Percentiles rank a stretch among this genome's conserved stretches.
phyloP scores from a whole-genome alignment of 30 jellyfish, hydroid and myxozoan genomes.

The Hydra vulgaris region DNA sequence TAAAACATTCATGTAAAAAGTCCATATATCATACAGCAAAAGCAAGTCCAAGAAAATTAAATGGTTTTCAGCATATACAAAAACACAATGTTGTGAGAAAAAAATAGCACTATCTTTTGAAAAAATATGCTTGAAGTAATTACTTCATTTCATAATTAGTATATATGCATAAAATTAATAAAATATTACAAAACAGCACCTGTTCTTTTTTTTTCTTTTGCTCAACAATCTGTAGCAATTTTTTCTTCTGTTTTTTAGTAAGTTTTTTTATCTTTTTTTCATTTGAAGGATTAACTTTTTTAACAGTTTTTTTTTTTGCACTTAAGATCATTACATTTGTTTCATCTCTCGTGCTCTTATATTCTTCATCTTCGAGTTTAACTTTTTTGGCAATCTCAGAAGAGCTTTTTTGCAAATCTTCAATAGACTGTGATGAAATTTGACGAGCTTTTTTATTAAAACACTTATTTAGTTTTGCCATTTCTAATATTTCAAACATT shows the following conservation, averaged over 20 bases:
- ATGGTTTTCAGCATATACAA: no score
- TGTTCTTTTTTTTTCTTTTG: conserved; percentile 52
- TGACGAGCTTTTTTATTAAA: conserved; percentile 36
- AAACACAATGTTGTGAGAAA: no score
- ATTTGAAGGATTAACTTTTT: neutral
- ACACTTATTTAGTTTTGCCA: conserved; percentile 30
- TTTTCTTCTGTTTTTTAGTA: conserved; percentile 57
- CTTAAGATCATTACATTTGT: conserved; percentile 17
- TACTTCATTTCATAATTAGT: no score
- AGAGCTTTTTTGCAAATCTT: neutral
- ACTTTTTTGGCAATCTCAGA: neutral
- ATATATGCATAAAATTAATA: no score
- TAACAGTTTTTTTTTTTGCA: neutral
- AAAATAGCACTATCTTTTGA: no score
- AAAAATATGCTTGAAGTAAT: no score
- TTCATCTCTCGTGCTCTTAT: conserved; percentile 12
- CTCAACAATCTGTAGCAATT: conserved; percentile 42
- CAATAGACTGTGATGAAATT: neutral
- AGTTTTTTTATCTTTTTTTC: conserved; percentile 15
- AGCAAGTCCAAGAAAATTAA: no score
- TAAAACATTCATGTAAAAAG: no score
- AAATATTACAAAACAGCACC: conserved; percentile 22
- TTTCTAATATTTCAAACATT: neutral
- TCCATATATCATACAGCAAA: no score
- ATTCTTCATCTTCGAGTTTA: neutral